Base-by-base conservation (phyloP, 2,888 invertebrate genomes). In the Athalia rosae region DNA sequence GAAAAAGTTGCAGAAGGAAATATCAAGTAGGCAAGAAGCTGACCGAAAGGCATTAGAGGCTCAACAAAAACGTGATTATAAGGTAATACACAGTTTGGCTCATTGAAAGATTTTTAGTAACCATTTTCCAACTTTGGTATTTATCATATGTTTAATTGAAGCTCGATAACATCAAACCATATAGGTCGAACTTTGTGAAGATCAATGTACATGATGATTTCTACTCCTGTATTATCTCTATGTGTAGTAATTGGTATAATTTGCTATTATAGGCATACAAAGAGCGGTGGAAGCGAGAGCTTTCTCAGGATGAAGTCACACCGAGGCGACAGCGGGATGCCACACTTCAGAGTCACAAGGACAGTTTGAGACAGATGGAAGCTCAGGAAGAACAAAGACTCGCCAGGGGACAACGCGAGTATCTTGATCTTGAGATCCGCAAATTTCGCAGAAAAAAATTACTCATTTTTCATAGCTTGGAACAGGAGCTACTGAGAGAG, bases 41-140 rank as follows among this genome's bases (percentile, higher is more conserved):
- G 99, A 99, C 88, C 93, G 97, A 81, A 99, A 98, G 89, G 95
- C 95, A 80, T 97, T 98, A 90, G 96, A 96, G 89, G 92, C 95
- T 83, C 96, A 97, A 89, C 97, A 98, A 91, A 98, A 99, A 92
- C 96, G 97, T 90, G 98, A 99, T 91, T 99, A 99, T 92, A 96
- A 96, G 92, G 89, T 89, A 82, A 77, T 53, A 66, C 69, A 6
- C 6, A 11, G n/a, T 53, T 4, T 9, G n/a, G 53, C 53, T 53
- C 13, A 4, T n/a, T 4, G 9, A 62, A 4, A 64, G 0, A 28
- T 28, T 28, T 28, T 28, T 28, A 28, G 28, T 28, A 28, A 28
- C 1, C 28, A 28, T 28, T 28, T 28, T 28, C 2, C 2, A 28
- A 28, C 28, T 28, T 28, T 28, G 28, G 28, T 28, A 28, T 2